Conservation (phyloP, 2,888 invertebrate genomes). For the Lagria hirta region DNA sequence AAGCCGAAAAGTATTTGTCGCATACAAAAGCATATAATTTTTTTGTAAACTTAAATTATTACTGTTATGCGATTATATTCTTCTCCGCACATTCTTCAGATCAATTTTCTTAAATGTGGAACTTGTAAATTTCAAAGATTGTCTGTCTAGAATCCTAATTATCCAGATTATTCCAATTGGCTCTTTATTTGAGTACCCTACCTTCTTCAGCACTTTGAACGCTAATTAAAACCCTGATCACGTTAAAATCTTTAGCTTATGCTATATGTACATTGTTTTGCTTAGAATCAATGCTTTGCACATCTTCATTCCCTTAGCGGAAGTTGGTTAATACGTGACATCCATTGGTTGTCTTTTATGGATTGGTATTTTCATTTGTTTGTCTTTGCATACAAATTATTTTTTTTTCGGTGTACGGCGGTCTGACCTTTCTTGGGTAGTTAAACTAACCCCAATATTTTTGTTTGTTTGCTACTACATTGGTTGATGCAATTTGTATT, state of each 20-base stretch:
- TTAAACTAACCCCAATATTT: conserved; percentile 8
- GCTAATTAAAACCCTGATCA: conserved; percentile 9
- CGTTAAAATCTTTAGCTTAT: conserved; percentile 21
- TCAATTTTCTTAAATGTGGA: no score
- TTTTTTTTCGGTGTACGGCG: conserved; percentile 11
- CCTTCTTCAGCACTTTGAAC: conserved; percentile 13
- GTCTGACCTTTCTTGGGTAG: conserved; percentile 16
- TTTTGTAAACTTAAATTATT: no score
- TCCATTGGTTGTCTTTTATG: conserved; percentile 47
- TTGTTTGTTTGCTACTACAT: not conserved
- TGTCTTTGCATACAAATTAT: conserved; percentile 48
- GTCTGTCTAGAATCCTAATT: no score
- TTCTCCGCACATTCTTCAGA: no score
- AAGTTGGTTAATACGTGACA: conserved; percentile 50
- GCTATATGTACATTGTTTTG: conserved; percentile 41
- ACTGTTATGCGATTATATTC: no score
- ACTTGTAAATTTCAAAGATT: no score
- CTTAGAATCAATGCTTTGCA: conserved; percentile 51
- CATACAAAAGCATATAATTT: no score
- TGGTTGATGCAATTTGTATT: no score
- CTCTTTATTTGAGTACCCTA: conserved; percentile 17
- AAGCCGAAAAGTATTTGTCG: no score
- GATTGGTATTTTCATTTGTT: conserved; percentile 44
- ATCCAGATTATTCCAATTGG: no score
- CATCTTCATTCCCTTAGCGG: conserved; percentile 51